A percentile compares a stretch with the other conserved stretches of the same genome.
These are phyloP conservation scores for Micropterix aruncella DNA, from an alignment of 2,888 invertebrate genomes.

Conservation along the genomic window DNA sequence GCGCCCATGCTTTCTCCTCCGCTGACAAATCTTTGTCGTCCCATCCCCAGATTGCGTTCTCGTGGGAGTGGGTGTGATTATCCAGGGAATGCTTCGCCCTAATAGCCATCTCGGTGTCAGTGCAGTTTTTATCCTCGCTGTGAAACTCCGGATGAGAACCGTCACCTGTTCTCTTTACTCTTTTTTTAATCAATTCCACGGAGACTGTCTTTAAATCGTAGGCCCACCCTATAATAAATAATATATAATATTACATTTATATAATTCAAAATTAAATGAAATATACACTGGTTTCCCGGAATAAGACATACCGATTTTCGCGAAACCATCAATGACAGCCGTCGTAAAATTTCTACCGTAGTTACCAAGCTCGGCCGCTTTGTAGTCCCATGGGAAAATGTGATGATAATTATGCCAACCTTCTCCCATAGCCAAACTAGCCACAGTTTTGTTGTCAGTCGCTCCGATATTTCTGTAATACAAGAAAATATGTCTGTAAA, in stretches of 20 bases:
- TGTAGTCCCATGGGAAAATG: constrained; percentile 75
- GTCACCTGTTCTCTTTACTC: constrained; percentile 61
- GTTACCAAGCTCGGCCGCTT: constrained; percentile 55
- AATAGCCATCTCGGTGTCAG: constrained; percentile 16
- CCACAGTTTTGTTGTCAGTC: constrained; percentile 52
- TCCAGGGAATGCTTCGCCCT: constrained; percentile 12
- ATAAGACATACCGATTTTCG: constrained; percentile 58
- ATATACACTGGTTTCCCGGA: too few relatives aligned
- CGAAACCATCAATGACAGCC: constrained; percentile 50
- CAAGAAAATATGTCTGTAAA: too few relatives aligned
- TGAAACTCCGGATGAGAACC: constrained; percentile 37
- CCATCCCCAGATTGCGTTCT: constrained; percentile 65
- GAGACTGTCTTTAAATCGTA: constrained; percentile 75
- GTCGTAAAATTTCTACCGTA: constrained; percentile 50
- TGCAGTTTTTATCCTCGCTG: constrained; percentile 14
- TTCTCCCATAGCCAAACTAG: constrained; percentile 54
- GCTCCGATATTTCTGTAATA: constrained; percentile 50
- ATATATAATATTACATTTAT: constrained; percentile 26
- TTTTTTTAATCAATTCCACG: constrained; percentile 49
- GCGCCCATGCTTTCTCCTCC: constrained; percentile 46
- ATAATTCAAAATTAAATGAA: neutral
- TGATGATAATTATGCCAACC: constrained; percentile 89
- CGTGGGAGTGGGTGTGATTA: constrained; percentile 31
- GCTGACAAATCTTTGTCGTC: constrained; percentile 61
- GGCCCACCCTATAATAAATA: constrained; percentile 52